Base-by-base conservation (phyloP, 2,888 invertebrate genomes). In the Oxyteleia sp. region DNA sequence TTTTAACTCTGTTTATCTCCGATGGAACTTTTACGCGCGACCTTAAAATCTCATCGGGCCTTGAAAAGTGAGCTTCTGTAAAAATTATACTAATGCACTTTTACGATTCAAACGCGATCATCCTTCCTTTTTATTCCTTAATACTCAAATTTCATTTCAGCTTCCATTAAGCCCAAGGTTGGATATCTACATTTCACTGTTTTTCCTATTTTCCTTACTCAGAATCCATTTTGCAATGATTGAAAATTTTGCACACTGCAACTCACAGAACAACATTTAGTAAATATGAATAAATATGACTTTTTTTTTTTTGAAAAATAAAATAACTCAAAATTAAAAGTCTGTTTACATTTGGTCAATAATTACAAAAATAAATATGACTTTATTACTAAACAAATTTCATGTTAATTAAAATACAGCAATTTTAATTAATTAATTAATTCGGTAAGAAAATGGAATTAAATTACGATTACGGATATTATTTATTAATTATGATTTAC, bases 71-170 rank as follows among this genome's bases (percentile, higher is more conserved):
- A 38, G 38, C n/a, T 38, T 38, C 38, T n/a, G 51, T 16, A 32
- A 32, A 53, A 53, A 13, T 49, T 26, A 26, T 49, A 49, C 51
- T 53, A 53, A 53, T 53, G 51, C 51, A 53, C 29, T 32, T 53
- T 53, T 53, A 53, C 51, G 51, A 53, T 53, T 16, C 32, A 1
- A 32, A 53, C 18, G 51, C 16, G 51, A 53, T 53, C 51, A 53
- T 53, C 51, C 51, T 53, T 53, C 51, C 51, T 53, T 53, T 49
- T 53, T 32, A 32, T 53, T 53, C 16, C 32, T 53, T 32, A 53
- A 32, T 53, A 15, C 51, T 53, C 51, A 53, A 53, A 53, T 53
- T 53, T 53, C 20, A 47, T 47, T 47, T 23, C 18, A 47, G 47
- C 23, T 47, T 47, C 47, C 47, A 47, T 47, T 47, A 47, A 47